Evolutionary conservation across 2,797 vertebrate genomes (phyloP).

Genomic region (Lepilemur ruficaudatus): DNA sequence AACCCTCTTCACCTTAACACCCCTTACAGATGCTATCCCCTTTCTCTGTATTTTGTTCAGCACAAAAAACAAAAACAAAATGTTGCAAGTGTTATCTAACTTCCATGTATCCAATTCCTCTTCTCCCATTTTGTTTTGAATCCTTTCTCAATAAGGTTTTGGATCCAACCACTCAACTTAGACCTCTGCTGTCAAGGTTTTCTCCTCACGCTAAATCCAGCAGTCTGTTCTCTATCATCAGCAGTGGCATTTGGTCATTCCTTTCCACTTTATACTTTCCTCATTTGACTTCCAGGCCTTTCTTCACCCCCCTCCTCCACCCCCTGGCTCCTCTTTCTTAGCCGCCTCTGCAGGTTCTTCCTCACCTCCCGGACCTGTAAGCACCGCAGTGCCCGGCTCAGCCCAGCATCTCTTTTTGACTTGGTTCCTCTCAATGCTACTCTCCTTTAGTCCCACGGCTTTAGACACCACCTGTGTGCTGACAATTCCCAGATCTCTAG

Average conservation of each 20-base stretch:
- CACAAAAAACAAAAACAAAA: background rate
- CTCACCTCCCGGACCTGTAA: background rate
- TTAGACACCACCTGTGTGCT: background rate
- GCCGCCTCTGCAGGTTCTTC: background rate
- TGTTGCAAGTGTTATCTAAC: background rate
- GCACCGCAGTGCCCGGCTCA: background rate
- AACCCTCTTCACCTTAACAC: background rate
- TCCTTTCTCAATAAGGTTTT: background rate
- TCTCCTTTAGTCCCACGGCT: background rate
- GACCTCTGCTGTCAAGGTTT: background rate
- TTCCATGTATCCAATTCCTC: background rate
- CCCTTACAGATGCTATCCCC: background rate
- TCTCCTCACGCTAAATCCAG: background rate
- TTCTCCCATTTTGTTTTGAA: background rate
- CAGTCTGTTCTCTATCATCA: background rate
- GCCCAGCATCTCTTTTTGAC: background rate
- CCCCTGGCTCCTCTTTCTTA: background rate
- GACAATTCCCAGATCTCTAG: background rate
- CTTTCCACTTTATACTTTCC: background rate
- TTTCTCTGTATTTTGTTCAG: background rate
- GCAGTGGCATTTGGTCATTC: background rate
- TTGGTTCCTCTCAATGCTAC: background rate
- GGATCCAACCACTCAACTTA: background rate
- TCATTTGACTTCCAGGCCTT: background rate
- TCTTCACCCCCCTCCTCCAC: too few relatives aligned